A percentile compares a stretch with the other conserved stretches of the same genome.
These are phyloP conservation scores for Calliopum simillimum DNA, from an alignment of 2,888 invertebrate species.

Conservation along the genomic window DNA sequence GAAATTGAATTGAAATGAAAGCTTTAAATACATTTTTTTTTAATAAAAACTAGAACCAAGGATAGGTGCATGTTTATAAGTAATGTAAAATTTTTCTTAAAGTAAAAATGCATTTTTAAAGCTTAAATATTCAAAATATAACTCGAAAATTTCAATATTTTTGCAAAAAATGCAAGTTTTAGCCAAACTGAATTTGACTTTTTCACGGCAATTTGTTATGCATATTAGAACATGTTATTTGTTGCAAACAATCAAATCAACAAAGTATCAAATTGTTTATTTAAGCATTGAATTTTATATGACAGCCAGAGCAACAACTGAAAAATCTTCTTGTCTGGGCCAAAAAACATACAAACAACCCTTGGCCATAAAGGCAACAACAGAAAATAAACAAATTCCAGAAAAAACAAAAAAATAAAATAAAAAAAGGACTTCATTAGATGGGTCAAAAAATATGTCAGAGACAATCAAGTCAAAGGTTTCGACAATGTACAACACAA, in stretches of 20 bases:
- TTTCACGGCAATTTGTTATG: not conserved
- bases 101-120: not conserved
- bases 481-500: not conserved
- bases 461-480: conserved; percentile 15
- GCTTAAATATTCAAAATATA: not conserved
- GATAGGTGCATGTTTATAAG: no score
- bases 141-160: no score
- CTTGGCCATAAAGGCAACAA: not conserved
- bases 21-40: not conserved
- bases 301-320: not conserved
- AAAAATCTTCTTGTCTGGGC: no score
- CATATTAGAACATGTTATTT: not conserved
- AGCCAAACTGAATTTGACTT: no score
- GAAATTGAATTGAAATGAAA: not conserved
- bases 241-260: not conserved
- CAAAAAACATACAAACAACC: not conserved
- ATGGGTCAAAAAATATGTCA: conserved; percentile 13
- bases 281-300: not conserved
- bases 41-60: no score
- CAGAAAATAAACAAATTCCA: not conserved
- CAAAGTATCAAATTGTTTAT: not conserved
- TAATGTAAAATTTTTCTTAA: no score
- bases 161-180: no score
- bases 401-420: not conserved
- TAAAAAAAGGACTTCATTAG: conserved; percentile 25